Evolutionary conservation across 1,140 invertebrate genomes (phyloP).

Genomic region (Condylostylus longicornis): DNA sequence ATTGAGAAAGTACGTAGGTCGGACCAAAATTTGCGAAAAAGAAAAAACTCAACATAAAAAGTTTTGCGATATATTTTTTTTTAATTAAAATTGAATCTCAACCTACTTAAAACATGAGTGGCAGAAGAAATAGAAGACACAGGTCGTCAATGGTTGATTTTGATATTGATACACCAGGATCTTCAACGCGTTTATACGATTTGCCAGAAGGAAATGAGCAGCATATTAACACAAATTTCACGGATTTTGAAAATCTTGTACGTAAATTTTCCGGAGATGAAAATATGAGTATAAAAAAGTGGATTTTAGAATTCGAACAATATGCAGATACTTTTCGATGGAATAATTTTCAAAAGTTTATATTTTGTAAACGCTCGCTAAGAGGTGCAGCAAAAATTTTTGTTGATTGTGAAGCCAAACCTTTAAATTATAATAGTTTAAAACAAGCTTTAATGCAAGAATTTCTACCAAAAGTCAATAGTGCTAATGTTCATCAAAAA

Average conservation of each 20-base stretch:
- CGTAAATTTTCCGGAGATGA: constrained; percentile 13
- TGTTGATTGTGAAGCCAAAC: constrained; percentile 8
- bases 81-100: too few relatives aligned
- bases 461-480: constrained; percentile 13
- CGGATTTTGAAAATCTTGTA: constrained; percentile 13
- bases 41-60: too few relatives aligned
- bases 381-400: constrained; percentile 11
- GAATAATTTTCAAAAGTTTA: constrained; percentile 8
- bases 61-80: too few relatives aligned
- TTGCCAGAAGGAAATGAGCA: too few relatives aligned
- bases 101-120: too few relatives aligned
- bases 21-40: too few relatives aligned
- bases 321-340: constrained; percentile 14
- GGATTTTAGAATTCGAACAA: constrained; percentile 15
- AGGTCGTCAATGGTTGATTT: too few relatives aligned
- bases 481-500: constrained; percentile 10
- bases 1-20: too few relatives aligned
- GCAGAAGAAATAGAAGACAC: too few relatives aligned
- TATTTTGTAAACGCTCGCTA: constrained; percentile 12
- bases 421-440: constrained; percentile 8
- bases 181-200: too few relatives aligned
- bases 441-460: constrained; percentile 11
- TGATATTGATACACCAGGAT: too few relatives aligned
- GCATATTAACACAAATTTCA: too few relatives aligned
- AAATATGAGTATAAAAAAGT: constrained; percentile 6